Conservation (phyloP, 1,140 invertebrate genomes). For the Sminthurinus signatus region DNA sequence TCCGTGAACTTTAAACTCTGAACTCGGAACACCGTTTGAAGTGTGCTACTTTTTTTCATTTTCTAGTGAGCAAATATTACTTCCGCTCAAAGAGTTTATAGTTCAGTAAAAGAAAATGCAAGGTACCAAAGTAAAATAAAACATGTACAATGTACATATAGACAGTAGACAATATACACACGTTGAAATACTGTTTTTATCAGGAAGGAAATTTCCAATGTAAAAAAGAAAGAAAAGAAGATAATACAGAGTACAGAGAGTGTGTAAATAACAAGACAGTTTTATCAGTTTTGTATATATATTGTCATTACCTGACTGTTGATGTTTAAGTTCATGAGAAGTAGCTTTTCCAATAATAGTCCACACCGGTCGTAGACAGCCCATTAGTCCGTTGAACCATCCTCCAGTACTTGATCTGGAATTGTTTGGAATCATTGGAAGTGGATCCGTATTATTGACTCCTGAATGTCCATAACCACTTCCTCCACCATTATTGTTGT, state of each 20-base stretch:
- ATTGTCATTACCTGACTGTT: constrained; percentile 35
- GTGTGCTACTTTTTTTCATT: too few species aligned
- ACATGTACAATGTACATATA: too few species aligned
- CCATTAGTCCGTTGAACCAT: constrained; percentile 75
- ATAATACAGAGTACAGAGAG: background rate
- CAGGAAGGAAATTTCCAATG: background rate
- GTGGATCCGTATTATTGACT: constrained; percentile 12
- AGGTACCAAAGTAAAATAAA: too few species aligned
- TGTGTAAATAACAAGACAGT: background rate
- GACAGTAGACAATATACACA: too few species aligned
- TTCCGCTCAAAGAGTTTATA: too few species aligned
- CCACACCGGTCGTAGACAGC: constrained; percentile 77
- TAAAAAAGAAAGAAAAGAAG: background rate
- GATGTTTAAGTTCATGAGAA: constrained; percentile 58
- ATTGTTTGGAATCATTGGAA: constrained; percentile 25
- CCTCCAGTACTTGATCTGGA: constrained; percentile 44
- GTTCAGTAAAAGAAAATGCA: too few species aligned
- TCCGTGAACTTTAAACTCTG: too few species aligned
- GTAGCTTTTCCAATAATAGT: constrained; percentile 74
- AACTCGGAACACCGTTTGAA: too few species aligned
- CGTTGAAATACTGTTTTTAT: too few species aligned
- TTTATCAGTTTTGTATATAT: background rate
- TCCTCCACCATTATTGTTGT: constrained; percentile 4
- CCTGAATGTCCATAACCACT: background rate
- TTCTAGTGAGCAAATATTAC: too few species aligned